Evolutionary conservation across 2,113 vertebrate species (phyloP).

Genomic region (Antigone vipio): DNA sequence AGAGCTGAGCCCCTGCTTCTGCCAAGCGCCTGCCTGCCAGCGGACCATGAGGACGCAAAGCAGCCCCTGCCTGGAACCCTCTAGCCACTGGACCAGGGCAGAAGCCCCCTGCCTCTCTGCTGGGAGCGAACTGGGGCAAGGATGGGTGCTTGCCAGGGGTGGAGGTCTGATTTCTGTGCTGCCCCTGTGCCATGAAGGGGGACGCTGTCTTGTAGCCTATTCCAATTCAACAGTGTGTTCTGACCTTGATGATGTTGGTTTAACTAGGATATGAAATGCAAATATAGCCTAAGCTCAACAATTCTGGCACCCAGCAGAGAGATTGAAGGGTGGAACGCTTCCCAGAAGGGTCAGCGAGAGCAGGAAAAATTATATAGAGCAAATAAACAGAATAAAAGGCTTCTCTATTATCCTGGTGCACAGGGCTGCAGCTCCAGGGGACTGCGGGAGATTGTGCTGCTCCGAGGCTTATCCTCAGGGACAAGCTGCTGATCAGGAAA

Average conservation of each 20-base stretch:
- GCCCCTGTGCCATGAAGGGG: neutral
- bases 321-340: neutral
- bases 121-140: neutral
- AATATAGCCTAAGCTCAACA: conserved; percentile 36
- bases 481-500: neutral
- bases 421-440: conserved; percentile 35
- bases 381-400: conserved; percentile 50
- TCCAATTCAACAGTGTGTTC: neutral
- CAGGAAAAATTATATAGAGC: conserved; percentile 43
- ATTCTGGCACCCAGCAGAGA: conserved; percentile 40
- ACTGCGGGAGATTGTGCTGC: conserved; percentile 41
- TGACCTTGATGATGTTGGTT: conserved; percentile 56
- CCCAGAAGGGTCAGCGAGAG: conserved; percentile 35
- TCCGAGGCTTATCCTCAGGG: conserved; percentile 27
- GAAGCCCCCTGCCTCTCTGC: neutral
- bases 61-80: neutral
- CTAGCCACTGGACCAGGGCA: neutral
- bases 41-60: neutral
- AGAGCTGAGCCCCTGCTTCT: neutral
- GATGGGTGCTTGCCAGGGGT: rapidly evolving
- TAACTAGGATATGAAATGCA: conserved; percentile 63
- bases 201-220: neutral
- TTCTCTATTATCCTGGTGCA: conserved; percentile 12
- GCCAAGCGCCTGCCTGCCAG: neutral
- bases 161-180: neutral